phyloP scores from a whole-genome alignment of 2,113 vertebrate species.

The Empidonax traillii region DNA sequence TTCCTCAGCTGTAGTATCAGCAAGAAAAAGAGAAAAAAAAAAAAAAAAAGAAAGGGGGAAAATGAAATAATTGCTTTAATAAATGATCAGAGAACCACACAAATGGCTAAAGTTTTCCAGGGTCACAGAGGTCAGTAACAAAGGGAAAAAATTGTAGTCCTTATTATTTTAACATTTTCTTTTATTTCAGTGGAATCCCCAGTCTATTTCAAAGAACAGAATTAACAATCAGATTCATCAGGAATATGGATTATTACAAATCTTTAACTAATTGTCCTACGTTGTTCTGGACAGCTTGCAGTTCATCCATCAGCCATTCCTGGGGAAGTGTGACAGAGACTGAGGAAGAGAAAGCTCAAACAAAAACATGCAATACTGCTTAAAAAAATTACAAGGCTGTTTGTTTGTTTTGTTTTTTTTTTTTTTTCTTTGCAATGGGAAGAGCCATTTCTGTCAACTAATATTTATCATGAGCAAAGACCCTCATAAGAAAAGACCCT shows the following conservation, averaged over 20 bases:
- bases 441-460: neutral
- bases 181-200: neutral
- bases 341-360: neutral
- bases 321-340: neutral
- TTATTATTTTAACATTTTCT: neutral
- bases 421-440: neutral
- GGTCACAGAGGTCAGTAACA: constrained; percentile 24
- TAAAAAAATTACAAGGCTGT: neutral
- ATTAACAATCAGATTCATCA: neutral
- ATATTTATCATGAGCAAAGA: neutral
- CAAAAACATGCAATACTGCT: neutral
- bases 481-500: neutral
- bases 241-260: neutral
- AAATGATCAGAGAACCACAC: neutral
- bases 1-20: constrained; percentile 86
- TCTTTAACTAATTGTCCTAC: neutral
- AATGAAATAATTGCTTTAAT: constrained; percentile 25
- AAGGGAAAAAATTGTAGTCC: neutral
- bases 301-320: neutral
- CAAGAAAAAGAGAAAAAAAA: neutral
- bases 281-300: neutral
- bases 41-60: neutral
- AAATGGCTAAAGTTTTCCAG: constrained; percentile 49
- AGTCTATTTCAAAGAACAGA: neutral
- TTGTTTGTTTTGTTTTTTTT: neutral